A percentile compares a stretch with the other conserved stretches of the same genome.
phyloP scores from a whole-genome alignment of 2,888 invertebrate species.

The Andrena bicolor region DNA sequence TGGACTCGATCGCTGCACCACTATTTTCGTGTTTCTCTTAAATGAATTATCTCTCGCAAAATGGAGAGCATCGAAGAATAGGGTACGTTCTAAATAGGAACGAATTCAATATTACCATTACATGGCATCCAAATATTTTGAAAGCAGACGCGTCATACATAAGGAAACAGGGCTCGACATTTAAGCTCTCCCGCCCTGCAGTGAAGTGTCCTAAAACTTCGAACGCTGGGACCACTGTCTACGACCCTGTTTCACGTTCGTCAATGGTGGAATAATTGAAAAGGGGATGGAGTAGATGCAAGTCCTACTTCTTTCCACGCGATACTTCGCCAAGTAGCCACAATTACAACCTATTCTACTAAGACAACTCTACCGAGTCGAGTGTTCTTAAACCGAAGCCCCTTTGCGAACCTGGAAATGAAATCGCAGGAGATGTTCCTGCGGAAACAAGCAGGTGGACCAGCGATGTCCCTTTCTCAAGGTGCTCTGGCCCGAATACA shows the following conservation, averaged over 20 bases:
- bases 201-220: constrained; percentile 19
- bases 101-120: constrained; percentile 19
- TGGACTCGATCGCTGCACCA: neutral
- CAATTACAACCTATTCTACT: neutral
- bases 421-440: constrained; percentile 14
- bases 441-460: constrained; percentile 44
- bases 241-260: constrained; percentile 22
- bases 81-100: neutral
- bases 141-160: constrained; percentile 22
- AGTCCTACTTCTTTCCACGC: neutral
- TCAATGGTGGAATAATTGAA: constrained; percentile 30
- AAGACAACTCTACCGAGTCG: no score
- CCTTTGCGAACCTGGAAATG: neutral
- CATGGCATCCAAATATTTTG: constrained; percentile 27
- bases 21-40: neutral
- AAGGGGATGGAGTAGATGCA: constrained; percentile 15
- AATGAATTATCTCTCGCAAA: constrained; percentile 13
- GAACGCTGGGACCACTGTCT: constrained; percentile 9
- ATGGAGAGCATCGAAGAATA: neutral
- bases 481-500: constrained; percentile 36
- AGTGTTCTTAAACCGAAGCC: neutral
- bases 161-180: constrained; percentile 38
- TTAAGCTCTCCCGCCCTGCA: constrained; percentile 1
- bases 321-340: neutral
- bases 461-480: constrained; percentile 26